Percentiles rank a stretch among this genome's conserved stretches.
Evolutionary conservation across 2,797 vertebrate genomes (phyloP).

Genomic region (Karalla daura): DNA sequence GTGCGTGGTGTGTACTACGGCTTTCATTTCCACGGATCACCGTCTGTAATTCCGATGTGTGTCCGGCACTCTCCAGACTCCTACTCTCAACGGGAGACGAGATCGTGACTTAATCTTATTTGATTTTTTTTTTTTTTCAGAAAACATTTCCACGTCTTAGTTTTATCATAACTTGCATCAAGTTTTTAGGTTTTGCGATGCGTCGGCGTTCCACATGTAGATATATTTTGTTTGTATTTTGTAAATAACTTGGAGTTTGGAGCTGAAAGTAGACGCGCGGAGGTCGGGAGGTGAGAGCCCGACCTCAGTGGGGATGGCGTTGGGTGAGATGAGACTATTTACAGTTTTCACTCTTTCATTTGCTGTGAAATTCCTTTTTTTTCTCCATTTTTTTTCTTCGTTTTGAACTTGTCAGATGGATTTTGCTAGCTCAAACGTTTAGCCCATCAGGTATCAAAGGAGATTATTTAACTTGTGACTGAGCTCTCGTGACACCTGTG

Average conservation of each 20-base stretch:
- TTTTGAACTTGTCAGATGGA: slow-evolving; percentile 65
- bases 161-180: slow-evolving; percentile 99
- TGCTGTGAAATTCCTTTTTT: slow-evolving; percentile 82
- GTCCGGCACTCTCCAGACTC: slow-evolving; percentile 46
- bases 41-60: slow-evolving; percentile 38
- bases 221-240: slow-evolving; percentile 94
- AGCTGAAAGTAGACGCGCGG: slow-evolving; percentile 80
- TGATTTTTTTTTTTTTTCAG: slow-evolving; percentile 51
- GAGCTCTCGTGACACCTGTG: slow-evolving; percentile 73
- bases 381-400: slow-evolving; percentile 26
- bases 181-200: slow-evolving; percentile 93
- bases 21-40: slow-evolving; percentile 56
- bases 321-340: slow-evolving; percentile 80
- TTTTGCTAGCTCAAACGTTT: slow-evolving; percentile 66
- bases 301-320: slow-evolving; percentile 28
- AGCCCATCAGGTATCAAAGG: slow-evolving; percentile 61
- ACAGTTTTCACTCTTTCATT: slow-evolving; percentile 78
- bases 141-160: slow-evolving; percentile 89
- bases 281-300: slow-evolving; percentile 49
- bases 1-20: slow-evolving; percentile 56
- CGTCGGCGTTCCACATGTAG: slow-evolving; percentile 86
- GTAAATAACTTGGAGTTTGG: slow-evolving; percentile 93
- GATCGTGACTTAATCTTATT: slow-evolving; percentile 18
- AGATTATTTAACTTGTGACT: slow-evolving; percentile 72
- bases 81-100: slow-evolving; percentile 40